Evolutionary conservation across 2,113 vertebrate species (phyloP), one percentile per base, ranked within the genome.

Genomic region (Tor tambroides): DNA sequence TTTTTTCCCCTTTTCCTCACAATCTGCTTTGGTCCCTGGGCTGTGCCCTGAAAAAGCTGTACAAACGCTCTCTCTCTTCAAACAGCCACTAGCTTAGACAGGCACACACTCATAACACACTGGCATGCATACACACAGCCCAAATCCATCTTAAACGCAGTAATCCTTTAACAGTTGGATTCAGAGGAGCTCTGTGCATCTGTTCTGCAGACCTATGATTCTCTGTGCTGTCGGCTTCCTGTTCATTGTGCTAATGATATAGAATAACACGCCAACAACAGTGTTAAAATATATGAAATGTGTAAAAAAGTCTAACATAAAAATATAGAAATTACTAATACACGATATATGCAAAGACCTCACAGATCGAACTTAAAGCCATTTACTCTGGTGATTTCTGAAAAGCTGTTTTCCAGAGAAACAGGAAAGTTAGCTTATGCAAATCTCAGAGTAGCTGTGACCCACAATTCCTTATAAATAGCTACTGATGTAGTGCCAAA

Each of bases 101-200:
- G 32, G 35, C 77, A 86, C 43, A 59, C 78, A 77, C 49, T 26
- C 35, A 80, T 38, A 54, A 61, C 77, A 75, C 86, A 74, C 86
- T 49, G 23, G 12, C 67, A 81, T 9, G 43, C 85, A 86, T 46
- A 80, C 78, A 76, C 67, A 69, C 80, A 78, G 69, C 35, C 77
- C 83, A 88, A 85, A 80, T 61, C 76, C 83, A 88, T 67, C 67
- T 85, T 88, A 88, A 85, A 88, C 10, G 14, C 38, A 65, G 56
- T 74, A 84, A 74, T 88, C 67, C 67, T 30, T 59, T 46, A 67
- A 79, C 56, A 26, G 46, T 83, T 63, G 32, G 30, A 84, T 84
- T 67, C 32, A 61, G 26, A 56, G 5, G 56, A n/a, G 26, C 19
- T 80, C 38, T 28, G 61, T 79, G 35, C 82, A 81, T 87, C 80